These are phyloP conservation scores for Micoletzkya japonica DNA, from an alignment of 2,888 invertebrate species.

Conservation along the genomic window DNA sequence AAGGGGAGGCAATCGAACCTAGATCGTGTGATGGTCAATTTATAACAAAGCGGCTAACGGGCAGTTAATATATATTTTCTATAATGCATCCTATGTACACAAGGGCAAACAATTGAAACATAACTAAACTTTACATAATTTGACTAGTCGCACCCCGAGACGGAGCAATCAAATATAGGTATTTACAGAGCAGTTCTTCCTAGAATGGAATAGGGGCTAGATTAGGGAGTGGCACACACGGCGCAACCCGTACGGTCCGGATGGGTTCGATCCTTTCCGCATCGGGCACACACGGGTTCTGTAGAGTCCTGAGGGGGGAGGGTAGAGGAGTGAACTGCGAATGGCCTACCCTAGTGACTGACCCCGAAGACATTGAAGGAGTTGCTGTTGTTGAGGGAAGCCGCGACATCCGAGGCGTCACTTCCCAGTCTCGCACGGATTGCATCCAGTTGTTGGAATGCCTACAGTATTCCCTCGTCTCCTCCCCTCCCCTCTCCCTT, in stretches of 20 bases:
- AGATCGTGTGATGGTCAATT: too few species aligned
- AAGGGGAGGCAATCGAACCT: too few species aligned
- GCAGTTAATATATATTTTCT: too few species aligned
- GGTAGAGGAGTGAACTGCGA: too few species aligned
- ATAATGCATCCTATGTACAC: too few species aligned
- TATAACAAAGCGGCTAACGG: too few species aligned
- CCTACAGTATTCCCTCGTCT: background rate
- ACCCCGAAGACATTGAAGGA: constrained; percentile 25
- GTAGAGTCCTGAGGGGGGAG: constrained; percentile 29
- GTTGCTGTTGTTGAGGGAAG: background rate
- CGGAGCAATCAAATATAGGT: background rate
- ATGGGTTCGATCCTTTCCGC: constrained; percentile 45
- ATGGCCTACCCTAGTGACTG: background rate
- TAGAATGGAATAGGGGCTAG: background rate
- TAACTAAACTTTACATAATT: too few species aligned
- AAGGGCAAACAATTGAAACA: too few species aligned
- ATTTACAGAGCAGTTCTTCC: background rate
- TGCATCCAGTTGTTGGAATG: constrained; percentile 18
- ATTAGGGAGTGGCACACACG: constrained; percentile 25
- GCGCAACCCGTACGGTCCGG: constrained; percentile 31
- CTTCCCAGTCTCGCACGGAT: constrained; percentile 15
- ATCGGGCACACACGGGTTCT: constrained; percentile 45
- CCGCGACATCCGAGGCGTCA: constrained; percentile 11
- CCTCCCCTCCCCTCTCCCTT: background rate
- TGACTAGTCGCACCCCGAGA: too few species aligned